Base-by-base conservation (phyloP, 2,888 invertebrate species). In the Euphydryas editha region DNA sequence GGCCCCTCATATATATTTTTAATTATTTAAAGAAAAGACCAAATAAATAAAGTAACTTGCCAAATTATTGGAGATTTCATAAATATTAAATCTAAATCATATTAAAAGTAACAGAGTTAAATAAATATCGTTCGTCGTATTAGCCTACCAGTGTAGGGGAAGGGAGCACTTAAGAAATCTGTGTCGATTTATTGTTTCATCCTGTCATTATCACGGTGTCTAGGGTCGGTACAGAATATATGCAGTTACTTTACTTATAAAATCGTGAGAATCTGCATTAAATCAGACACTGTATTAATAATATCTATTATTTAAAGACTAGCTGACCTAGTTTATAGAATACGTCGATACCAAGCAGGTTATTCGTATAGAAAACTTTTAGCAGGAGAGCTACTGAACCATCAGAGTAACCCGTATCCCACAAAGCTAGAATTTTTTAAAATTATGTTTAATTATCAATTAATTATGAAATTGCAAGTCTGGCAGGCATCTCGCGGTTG, bases 131-230 rank as follows among this genome's bases (percentile, higher is more conserved):
- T 49, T 49, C 17, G 20, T 36, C 30, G n/a, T 36, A n/a, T 17
- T 17, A 54, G 54, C 4, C 54, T 17, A 21, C 15, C 7, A 30
- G 30, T 15, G 15, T 10, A 36, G 30, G 60, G 54, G 67, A 70
- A 62, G 65, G 46, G 65, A 67, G 51, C 69, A 69, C 70, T 71
- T 60, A 68, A 49, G 57, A 59, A 64, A 42, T 47, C 47, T 56
- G 51, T 62, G 57, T 58, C 60, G 47, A 54, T 65, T 70, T 70
- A 72, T 72, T 72, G 70, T 70, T 66, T 65, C 72, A 68, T 72
- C 72, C 72, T 72, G 72, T 64, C 17, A 42, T 66, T 66, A 60
- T 60, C 55, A 54, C 59, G 30, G 42, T 54, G 39, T 44, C 36
- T 30, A 37, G 30, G 39, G 36, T 60, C 8, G 15, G 46, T 30